Conservation (phyloP, 2,797 vertebrate species). For the Sorex maritimensis region DNA sequence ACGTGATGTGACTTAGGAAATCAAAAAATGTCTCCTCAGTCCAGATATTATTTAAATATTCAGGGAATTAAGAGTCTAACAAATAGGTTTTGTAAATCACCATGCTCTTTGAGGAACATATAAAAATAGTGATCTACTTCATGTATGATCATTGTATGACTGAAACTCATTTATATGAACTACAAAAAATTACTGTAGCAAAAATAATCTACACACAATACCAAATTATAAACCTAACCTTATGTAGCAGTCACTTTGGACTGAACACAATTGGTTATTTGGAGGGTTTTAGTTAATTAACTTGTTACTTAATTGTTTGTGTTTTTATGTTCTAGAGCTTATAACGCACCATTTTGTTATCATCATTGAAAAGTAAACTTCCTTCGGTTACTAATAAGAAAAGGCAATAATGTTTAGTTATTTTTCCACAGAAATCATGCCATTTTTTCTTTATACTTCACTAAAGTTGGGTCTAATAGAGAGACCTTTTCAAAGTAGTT, state of each 20-base stretch:
- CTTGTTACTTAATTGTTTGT: neutral
- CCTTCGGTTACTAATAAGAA: neutral
- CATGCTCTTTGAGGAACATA: neutral
- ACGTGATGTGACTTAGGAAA: neutral
- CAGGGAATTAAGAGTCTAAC: neutral
- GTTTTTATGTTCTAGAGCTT: neutral
- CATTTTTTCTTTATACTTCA: constrained; percentile 15
- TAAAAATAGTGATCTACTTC: neutral
- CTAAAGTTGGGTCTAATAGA: neutral
- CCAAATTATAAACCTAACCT: neutral
- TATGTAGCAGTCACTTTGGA: constrained; percentile 20
- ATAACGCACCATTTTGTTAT: neutral
- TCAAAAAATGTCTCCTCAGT: neutral
- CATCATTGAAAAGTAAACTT: constrained; percentile 16
- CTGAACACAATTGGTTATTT: neutral
- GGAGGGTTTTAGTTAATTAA: neutral
- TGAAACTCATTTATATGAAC: neutral
- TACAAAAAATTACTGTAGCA: too few species aligned
- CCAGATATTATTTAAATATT: neutral
- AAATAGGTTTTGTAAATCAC: neutral
- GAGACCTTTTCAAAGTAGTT: neutral
- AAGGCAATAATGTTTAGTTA: neutral
- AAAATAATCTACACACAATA: too few species aligned
- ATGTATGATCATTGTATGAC: neutral
- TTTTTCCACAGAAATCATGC: neutral